Evolutionary conservation across 64 coral and sea anemone genomes (phyloP), one percentile per base, ranked within the genome.

Genomic region (Trachythela sp.): DNA sequence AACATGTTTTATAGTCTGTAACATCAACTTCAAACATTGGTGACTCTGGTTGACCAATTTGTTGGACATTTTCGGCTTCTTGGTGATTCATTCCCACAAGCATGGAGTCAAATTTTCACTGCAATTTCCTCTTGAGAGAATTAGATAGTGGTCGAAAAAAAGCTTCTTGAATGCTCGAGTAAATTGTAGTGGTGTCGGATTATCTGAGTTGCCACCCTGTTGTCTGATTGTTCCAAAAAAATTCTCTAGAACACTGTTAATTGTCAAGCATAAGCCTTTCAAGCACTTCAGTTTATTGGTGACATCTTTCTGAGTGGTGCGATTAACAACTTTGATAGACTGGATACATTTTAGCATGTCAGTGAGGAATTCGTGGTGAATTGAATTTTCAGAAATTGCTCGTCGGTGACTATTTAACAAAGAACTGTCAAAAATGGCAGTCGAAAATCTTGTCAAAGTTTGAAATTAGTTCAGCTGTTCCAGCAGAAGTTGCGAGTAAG

Each of bases 391-490:
- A 72, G 68, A 18, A 72, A 72, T 72, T 72, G 68, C n/a, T 72
- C 32, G 24, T 35, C 32, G 24, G 26, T 72, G 7, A 72, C n/a
- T 72, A 35, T 18, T 72, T 26, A 72, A 35, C 2, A 2, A 72
- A 2, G 68, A 72, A 35, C 68, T 72, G 68, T 72, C 29, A 10
- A 72, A n/a, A n/a, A n/a, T n/a, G 68, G 26, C 68, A 72, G 68
- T 1, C 68, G 68, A 72, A 72, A 26, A 72, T 72, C 24, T 72
- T 72, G 68, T n/a, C n/a, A n/a, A n/a, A n/a, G n/a, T n/a, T n/a
- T n/a, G n/a, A n/a, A n/a, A n/a, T n/a, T n/a, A n/a, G 17, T 32
- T 86, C 85, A n/a, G 85, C 85, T 50, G 40, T 86, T 86, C 2
- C 40, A 29, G 29, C 27, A n/a, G 85, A 39, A 22, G 27, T 52